Evolutionary conservation across 2,797 vertebrate genomes (phyloP).

Genomic region (Furcifer pardalis): DNA sequence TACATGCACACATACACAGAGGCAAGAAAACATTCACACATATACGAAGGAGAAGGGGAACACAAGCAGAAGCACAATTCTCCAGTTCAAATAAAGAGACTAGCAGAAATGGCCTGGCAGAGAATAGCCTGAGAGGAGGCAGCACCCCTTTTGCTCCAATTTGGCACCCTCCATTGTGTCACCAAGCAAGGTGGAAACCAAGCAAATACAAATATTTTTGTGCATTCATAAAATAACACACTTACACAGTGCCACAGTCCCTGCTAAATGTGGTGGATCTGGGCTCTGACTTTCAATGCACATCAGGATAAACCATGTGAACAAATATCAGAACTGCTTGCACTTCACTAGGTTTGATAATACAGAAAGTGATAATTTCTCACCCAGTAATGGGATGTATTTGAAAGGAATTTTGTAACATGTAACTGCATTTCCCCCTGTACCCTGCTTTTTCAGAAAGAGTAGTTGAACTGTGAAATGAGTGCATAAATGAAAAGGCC

Average conservation of each 20-base stretch:
- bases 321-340: accelerated
- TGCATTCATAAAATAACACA: neutral
- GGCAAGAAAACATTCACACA: too few relatives aligned
- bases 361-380: slow-evolving; percentile 20
- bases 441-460: slow-evolving; percentile 25
- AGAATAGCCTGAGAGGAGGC: too few relatives aligned
- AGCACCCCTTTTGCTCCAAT: too few relatives aligned
- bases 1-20: too few relatives aligned
- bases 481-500: slow-evolving; percentile 55
- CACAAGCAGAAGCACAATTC: too few relatives aligned
- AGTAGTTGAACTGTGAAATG: slow-evolving; percentile 61
- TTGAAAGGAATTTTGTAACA: slow-evolving; percentile 23
- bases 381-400: neutral
- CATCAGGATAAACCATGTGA: neutral
- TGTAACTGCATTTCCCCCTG: slow-evolving; percentile 1
- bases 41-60: too few relatives aligned
- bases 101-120: too few relatives aligned
- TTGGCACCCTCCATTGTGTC: too few relatives aligned
- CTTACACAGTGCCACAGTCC: neutral
- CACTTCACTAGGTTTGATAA: neutral
- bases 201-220: neutral
- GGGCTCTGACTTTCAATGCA: neutral
- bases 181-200: neutral
- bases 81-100: too few relatives aligned
- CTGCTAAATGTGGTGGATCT: neutral